A percentile compares a stretch with the other conserved stretches of the same genome.
phyloP scores from a whole-genome alignment of 2,113 vertebrate species.

The Melanerpes formicivorus region DNA sequence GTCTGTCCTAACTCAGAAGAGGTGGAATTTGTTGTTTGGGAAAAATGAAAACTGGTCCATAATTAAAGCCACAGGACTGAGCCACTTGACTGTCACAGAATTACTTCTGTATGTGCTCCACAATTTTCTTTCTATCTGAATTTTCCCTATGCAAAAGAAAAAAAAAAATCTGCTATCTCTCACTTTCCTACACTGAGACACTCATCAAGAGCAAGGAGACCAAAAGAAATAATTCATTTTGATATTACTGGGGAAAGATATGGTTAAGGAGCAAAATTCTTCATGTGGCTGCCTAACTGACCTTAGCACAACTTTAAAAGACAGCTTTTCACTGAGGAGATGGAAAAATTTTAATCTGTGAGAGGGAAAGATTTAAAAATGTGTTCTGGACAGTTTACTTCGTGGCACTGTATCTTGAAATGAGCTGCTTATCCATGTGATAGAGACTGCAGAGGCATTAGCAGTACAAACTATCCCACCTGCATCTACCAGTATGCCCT shows the following conservation, averaged over 20 bases:
- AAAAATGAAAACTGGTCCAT: not conserved
- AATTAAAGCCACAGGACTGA: not conserved
- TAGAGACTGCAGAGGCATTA: not conserved
- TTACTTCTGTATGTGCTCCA: not conserved
- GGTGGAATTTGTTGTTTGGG: not conserved
- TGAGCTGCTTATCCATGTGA: not conserved
- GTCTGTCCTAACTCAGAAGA: not conserved
- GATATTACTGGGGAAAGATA: not conserved
- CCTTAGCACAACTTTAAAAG: not conserved
- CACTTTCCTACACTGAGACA: not conserved
- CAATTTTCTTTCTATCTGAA: not conserved
- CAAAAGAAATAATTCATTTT: not conserved
- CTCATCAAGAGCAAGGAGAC: not conserved
- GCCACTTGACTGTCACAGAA: not conserved
- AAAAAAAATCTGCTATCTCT: not conserved
- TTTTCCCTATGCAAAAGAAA: not conserved
- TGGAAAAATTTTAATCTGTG: not conserved
- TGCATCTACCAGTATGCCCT: not conserved
- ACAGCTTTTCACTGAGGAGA: not conserved
- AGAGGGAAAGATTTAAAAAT: not conserved
- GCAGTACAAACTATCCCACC: not conserved
- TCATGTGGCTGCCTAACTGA: not conserved
- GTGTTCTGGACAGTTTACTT: not conserved
- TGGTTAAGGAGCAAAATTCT: not conserved
- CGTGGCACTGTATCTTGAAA: not conserved